A percentile compares a stretch with the other conserved stretches of the same genome.
phyloP scores from a whole-genome alignment of 2,113 vertebrate genomes.

The Myotis lucifugus region DNA sequence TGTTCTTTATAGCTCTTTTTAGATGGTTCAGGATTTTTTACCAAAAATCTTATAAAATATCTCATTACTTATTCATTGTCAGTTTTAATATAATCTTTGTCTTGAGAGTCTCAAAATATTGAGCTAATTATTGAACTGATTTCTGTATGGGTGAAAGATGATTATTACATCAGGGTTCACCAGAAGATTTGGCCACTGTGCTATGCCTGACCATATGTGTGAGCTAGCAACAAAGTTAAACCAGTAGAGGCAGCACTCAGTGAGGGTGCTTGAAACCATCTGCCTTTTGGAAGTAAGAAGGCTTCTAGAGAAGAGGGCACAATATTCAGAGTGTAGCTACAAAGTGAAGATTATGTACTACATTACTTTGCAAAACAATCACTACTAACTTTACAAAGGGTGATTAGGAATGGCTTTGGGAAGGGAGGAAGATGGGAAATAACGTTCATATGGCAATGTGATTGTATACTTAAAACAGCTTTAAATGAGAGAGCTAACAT shows the following conservation, averaged over 20 bases:
- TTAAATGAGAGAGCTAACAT: neutral
- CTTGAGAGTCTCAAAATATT: neutral
- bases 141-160: neutral
- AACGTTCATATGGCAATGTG: neutral
- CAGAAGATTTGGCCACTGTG: neutral
- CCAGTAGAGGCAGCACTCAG: neutral
- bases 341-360: neutral
- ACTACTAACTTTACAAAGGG: neutral
- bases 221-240: neutral
- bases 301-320: neutral
- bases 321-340: neutral
- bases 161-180: neutral
- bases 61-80: slow-evolving; percentile 8
- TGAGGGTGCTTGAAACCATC: neutral
- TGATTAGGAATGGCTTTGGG: neutral
- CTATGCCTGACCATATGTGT: neutral
- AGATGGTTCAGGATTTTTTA: neutral
- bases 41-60: neutral
- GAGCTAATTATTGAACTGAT: neutral
- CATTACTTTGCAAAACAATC: neutral
- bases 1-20: neutral
- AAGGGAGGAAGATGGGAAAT: neutral
- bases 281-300: neutral
- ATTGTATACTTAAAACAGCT: neutral
- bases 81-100: slow-evolving; percentile 26